Evolutionary conservation across 2,888 invertebrate species (phyloP).

Genomic region (Eristalinus aeneus): DNA sequence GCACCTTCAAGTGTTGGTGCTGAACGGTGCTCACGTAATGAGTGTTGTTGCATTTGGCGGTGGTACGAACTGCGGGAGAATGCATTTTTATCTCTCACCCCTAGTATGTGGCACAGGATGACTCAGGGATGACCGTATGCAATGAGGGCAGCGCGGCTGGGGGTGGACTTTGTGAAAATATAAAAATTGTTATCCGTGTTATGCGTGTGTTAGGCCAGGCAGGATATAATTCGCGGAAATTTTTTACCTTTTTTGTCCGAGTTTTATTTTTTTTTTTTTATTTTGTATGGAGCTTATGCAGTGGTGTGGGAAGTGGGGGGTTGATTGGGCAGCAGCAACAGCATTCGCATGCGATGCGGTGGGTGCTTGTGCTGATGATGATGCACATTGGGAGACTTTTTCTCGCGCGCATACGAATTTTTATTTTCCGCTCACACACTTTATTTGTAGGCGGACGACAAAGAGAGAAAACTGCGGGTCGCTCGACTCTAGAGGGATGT

Average conservation of each 20-base stretch:
- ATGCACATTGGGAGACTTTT: constrained; percentile 34
- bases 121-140: constrained; percentile 8
- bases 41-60: constrained; percentile 58
- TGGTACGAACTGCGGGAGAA: not conserved
- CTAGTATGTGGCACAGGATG: not conserved
- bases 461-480: not conserved
- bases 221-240: constrained; percentile 61
- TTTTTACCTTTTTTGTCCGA: not conserved
- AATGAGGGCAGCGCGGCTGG: not conserved
- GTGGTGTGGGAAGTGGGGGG: constrained; percentile 20
- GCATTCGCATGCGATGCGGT: constrained; percentile 2
- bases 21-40: constrained; percentile 58
- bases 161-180: constrained; percentile 47
- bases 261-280: not conserved
- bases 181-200: constrained; percentile 69
- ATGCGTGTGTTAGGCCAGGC: constrained; percentile 68
- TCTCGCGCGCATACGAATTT: constrained; percentile 63
- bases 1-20: constrained; percentile 66
- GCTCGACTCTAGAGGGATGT: not conserved
- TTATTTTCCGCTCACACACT: constrained; percentile 68
- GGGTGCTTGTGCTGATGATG: constrained; percentile 32
- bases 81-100: constrained; percentile 17
- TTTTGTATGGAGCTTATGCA: no score
- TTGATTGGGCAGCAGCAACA: constrained; percentile 33
- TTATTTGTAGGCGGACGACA: constrained; percentile 48